A percentile compares a stretch with the other conserved stretches of the same genome.
Evolutionary conservation across 2,113 vertebrate species (phyloP).

Genomic region (Micromys minutus): DNA sequence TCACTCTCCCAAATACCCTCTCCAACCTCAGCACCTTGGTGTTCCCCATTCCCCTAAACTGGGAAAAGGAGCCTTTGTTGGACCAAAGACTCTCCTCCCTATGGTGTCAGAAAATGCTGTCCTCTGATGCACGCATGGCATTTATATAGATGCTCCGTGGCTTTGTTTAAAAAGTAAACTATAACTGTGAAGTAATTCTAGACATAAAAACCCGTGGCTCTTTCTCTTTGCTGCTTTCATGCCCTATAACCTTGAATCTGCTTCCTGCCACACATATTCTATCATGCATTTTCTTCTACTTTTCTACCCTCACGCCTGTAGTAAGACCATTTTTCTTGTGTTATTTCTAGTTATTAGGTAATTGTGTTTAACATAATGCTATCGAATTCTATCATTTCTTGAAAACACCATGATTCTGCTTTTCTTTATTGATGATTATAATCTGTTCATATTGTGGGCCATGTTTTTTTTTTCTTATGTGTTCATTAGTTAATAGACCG

Average conservation of each 20-base stretch:
- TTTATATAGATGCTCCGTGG: background rate
- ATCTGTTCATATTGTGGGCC: background rate
- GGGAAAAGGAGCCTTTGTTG: no score
- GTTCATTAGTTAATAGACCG: background rate
- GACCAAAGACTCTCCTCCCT: no score
- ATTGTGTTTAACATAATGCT: background rate
- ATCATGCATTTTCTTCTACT: background rate
- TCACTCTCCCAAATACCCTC: no score
- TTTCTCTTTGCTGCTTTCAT: background rate
- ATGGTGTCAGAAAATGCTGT: no score
- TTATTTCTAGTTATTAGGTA: background rate
- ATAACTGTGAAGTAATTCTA: no score
- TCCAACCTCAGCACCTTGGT: no score
- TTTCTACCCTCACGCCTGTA: background rate
- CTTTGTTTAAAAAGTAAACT: background rate
- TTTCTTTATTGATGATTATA: background rate
- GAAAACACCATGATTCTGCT: background rate
- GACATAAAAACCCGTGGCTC: no score
- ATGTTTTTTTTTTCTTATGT: background rate
- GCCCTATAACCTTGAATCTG: no score
- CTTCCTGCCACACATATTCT: no score
- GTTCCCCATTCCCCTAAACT: no score
- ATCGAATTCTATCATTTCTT: background rate
- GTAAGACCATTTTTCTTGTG: background rate
- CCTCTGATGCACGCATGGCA: no score